Evolutionary conservation across 2,888 invertebrate species (phyloP).

Genomic region (Pyralis farinalis): DNA sequence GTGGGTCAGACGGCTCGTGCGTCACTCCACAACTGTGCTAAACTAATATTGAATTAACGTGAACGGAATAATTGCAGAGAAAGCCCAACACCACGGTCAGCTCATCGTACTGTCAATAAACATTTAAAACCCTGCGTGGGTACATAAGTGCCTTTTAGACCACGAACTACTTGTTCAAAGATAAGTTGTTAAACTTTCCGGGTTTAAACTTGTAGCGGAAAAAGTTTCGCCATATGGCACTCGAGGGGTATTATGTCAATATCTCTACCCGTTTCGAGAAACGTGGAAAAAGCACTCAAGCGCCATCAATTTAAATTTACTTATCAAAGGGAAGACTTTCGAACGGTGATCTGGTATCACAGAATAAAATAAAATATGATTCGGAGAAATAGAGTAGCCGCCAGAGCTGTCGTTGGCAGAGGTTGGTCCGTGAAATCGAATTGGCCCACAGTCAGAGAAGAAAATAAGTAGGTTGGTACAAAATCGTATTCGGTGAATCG

Average conservation of each 20-base stretch:
- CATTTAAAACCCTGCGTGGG: neutral
- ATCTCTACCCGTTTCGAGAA: neutral
- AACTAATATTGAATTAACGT: slow-evolving; percentile 75
- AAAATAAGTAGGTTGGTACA: slow-evolving; percentile 65
- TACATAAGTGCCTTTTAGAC: slow-evolving; percentile 1
- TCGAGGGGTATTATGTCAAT: neutral
- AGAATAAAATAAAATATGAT: slow-evolving; percentile 17
- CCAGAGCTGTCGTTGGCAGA: slow-evolving; percentile 54
- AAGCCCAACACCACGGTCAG: slow-evolving; percentile 36
- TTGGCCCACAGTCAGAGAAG: slow-evolving; percentile 72
- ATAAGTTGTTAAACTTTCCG: slow-evolving; percentile 4
- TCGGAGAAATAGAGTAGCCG: slow-evolving; percentile 16
- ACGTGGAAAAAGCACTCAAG: neutral
- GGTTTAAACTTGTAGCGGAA: slow-evolving; percentile 4
- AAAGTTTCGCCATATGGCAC: neutral
- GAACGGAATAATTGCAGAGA: slow-evolving; percentile 70
- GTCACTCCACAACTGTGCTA: slow-evolving; percentile 51
- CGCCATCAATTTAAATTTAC: neutral
- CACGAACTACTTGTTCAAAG: neutral
- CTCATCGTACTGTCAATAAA: slow-evolving; percentile 3
- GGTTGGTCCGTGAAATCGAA: slow-evolving; percentile 68
- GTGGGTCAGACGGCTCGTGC: slow-evolving; percentile 47
- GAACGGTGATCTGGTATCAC: slow-evolving; percentile 8
- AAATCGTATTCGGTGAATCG: slow-evolving; percentile 46
- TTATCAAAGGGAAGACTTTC: neutral